A percentile compares a stretch with the other conserved stretches of the same genome.
These are phyloP conservation scores for Tetranychus urticae DNA, from an alignment of 1,140 invertebrate genomes.

Conservation along the genomic window DNA sequence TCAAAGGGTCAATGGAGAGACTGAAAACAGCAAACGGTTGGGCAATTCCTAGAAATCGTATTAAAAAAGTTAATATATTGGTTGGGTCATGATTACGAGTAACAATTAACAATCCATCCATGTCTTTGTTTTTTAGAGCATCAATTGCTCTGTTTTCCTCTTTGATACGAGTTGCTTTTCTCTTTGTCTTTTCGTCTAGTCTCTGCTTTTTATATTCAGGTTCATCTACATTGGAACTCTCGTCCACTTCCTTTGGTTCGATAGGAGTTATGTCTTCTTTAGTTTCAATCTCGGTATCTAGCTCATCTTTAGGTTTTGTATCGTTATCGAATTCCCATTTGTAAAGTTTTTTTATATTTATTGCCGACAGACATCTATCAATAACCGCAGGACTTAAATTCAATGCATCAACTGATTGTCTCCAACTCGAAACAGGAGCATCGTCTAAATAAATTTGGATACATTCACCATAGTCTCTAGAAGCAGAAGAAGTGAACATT, in stretches of 20 bases:
- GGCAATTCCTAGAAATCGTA: slow-evolving; percentile 45
- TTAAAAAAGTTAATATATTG: slow-evolving; percentile 43
- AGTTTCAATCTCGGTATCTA: neutral
- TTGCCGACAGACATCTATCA: slow-evolving; percentile 7
- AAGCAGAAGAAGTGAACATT: slow-evolving; percentile 10
- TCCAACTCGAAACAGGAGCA: slow-evolving; percentile 8
- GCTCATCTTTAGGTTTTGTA: neutral
- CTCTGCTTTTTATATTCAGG: neutral
- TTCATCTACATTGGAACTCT: neutral
- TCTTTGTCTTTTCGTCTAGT: neutral
- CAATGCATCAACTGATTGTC: slow-evolving; percentile 36
- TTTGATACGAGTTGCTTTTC: neutral
- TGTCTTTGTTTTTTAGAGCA: slow-evolving; percentile 19
- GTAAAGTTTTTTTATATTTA: neutral
- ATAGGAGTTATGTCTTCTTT: neutral
- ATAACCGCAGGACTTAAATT: slow-evolving; percentile 22
- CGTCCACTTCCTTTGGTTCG: neutral
- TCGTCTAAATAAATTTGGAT: slow-evolving; percentile 45
- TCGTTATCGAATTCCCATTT: neutral
- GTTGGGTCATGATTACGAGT: slow-evolving; percentile 53
- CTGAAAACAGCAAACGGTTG: slow-evolving; percentile 62
- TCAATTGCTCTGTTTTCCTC: slow-evolving; percentile 9
- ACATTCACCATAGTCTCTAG: neutral
- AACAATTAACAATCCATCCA: slow-evolving; percentile 52
- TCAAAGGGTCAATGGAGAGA: slow-evolving; percentile 36